These are phyloP conservation scores for Dicerorhinus sumatrensis DNA, from an alignment of 2,113 vertebrate genomes.

Conservation along the genomic window DNA sequence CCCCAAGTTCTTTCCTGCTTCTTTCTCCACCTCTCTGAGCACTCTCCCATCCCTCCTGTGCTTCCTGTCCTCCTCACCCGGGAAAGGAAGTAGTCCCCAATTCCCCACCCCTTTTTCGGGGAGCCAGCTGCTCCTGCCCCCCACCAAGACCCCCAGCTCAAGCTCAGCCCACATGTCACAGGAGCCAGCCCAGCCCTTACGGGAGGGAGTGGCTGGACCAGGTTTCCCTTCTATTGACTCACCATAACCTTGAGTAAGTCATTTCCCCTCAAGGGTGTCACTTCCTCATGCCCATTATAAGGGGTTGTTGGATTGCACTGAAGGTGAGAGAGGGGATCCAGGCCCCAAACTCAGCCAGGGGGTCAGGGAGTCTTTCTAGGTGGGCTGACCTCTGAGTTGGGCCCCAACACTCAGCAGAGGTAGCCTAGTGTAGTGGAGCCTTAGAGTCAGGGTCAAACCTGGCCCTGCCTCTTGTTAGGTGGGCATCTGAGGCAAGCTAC, in stretches of 20 bases:
- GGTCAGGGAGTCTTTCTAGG: background rate
- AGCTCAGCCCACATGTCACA: background rate
- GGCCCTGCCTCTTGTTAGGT: background rate
- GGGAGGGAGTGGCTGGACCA: constrained; percentile 53
- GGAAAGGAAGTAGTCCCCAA: background rate
- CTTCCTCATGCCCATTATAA: constrained; percentile 20
- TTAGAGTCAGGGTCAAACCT: background rate
- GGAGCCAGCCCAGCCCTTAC: background rate
- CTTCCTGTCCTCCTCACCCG: background rate
- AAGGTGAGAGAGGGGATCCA: background rate
- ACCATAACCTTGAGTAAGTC: constrained; percentile 53
- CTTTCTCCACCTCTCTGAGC: background rate
- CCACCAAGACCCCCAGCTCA: background rate
- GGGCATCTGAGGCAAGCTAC: background rate
- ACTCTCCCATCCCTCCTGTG: background rate
- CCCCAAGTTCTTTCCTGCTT: background rate
- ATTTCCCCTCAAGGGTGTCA: constrained; percentile 57
- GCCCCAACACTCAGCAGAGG: background rate
- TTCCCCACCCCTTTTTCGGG: background rate
- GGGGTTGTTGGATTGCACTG: background rate
- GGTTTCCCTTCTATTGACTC: constrained; percentile 72
- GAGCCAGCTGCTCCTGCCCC: background rate
- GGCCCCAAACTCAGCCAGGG: background rate
- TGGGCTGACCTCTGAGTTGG: background rate
- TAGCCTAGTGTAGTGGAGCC: background rate